phyloP scores from a whole-genome alignment of 2,888 invertebrate genomes.

The Lithodes maja region DNA sequence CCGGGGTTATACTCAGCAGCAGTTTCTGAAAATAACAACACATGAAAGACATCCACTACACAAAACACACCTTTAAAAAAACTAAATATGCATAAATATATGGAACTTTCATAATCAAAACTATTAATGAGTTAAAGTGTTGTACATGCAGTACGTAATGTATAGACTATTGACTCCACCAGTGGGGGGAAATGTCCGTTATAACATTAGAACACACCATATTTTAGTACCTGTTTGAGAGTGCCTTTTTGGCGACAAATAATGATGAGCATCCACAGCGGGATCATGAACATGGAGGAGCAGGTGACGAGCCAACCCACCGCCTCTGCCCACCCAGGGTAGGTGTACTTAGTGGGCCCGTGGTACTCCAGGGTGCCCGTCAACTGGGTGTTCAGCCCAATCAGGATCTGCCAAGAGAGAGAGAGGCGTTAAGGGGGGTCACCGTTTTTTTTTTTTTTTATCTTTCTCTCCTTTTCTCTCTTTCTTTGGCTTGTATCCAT shows the following conservation, averaged over 20 bases:
- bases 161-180: not conserved
- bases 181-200: not conserved
- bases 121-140: not conserved
- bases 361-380: slow-evolving; percentile 58
- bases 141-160: not conserved
- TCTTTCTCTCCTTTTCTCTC: too few relatives aligned
- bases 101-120: too few relatives aligned
- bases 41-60: not conserved
- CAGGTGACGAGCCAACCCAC: slow-evolving; percentile 69
- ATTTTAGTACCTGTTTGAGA: slow-evolving; percentile 24
- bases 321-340: slow-evolving; percentile 69
- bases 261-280: slow-evolving; percentile 69
- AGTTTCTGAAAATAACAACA: slow-evolving; percentile 47
- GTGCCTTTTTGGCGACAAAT: slow-evolving; percentile 49
- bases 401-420: slow-evolving; percentile 60
- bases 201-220: not conserved
- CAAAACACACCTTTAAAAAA: not conserved
- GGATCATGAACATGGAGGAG: slow-evolving; percentile 69
- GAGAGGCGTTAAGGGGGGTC: not conserved
- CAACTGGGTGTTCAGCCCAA: slow-evolving; percentile 59
- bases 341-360: slow-evolving; percentile 58
- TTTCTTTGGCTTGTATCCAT: too few relatives aligned
- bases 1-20: slow-evolving; percentile 61
- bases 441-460: too few relatives aligned
- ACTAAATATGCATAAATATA: too few relatives aligned